Base-by-base conservation (phyloP, 2,113 vertebrate genomes). In the Pollimyrus isidori region DNA sequence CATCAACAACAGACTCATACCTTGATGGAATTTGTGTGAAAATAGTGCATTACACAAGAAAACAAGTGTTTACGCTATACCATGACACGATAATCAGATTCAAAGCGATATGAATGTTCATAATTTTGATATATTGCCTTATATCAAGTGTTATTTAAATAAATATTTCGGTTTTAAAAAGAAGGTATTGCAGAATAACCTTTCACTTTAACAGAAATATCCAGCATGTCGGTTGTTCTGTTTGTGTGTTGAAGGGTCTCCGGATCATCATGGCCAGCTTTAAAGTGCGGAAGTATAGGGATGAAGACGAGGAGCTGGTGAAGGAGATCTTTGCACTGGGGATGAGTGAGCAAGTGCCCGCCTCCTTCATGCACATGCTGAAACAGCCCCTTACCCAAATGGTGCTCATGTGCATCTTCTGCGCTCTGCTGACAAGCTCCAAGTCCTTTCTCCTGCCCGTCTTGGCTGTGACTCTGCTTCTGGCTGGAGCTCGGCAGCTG, bases 271-370 rank as follows among this genome's bases (percentile, higher is more conserved):
- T 96, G 95, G 93, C 87, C 73, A 92, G 85, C 15, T 86, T 95
- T 85, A 92, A 93, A 86, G 95, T 97, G 91, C 94, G 97, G 0
- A 93, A 89, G 46, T 97, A 95, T 73, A 87, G 58, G 0, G 92
- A 94, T 0, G 94, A 95, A 0, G 96, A 96, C 4, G 90, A 88
- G 0, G 93, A 94, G 52, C 86, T 53, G 0, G 96, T 95, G 83
- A 95, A 93, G 93, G 95, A 96, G 56, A 52, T 95, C 86, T 96
- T 96, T 91, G 92, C 93, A 3, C 1, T 94, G 69, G 96, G 96
- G 86, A 95, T 96, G 94, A 96, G 94, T 7, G 96, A 96, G 86
- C 96, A 96, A 5, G 90, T 96, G 2, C 95, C 96, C 0, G 90
- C 94, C 0, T 89, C 94, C 62, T 96, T 95, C 89, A n/a, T 93